Evolutionary conservation across 2,888 invertebrate species (phyloP).

Genomic region (Drosophila atripex): DNA sequence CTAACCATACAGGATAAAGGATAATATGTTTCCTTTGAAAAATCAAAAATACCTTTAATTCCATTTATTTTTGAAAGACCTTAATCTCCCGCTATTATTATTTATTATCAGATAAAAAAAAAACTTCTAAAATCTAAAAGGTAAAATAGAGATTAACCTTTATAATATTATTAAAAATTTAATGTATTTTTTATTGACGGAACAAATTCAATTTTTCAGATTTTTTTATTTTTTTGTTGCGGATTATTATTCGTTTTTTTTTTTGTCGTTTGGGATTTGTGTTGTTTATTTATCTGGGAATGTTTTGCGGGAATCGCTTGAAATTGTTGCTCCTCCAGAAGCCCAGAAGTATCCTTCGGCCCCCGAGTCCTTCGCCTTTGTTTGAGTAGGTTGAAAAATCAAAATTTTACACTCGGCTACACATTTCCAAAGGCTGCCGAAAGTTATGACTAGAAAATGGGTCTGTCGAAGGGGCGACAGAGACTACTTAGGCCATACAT

Average conservation of each 20-base stretch:
- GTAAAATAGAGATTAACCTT: not conserved
- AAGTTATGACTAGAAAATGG: slow-evolving; percentile 45
- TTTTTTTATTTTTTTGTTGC: not conserved
- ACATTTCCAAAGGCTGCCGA: slow-evolving; percentile 71
- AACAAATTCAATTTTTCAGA: not conserved
- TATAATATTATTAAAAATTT: not conserved
- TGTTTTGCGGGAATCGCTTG: slow-evolving; percentile 9
- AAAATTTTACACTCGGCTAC: slow-evolving; percentile 72
- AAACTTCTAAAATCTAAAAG: not conserved
- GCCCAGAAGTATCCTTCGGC: not conserved
- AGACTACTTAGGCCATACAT: slow-evolving; percentile 33
- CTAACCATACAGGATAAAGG: too few relatives aligned
- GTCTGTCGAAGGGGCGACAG: not conserved
- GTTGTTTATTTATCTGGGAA: slow-evolving; percentile 17
- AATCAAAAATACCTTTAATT: not conserved
- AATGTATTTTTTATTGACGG: slow-evolving; percentile 1
- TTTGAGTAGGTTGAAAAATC: slow-evolving; percentile 65
- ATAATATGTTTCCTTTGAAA: too few relatives aligned
- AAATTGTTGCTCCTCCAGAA: slow-evolving; percentile 15
- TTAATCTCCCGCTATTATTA: not conserved
- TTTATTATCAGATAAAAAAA: not conserved
- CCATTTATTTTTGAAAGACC: not conserved
- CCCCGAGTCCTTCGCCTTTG: slow-evolving; percentile 13
- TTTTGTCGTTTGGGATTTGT: slow-evolving; percentile 12
- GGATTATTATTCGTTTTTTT: slow-evolving; percentile 5